Conservation (phyloP, 2,113 vertebrate genomes). For the Eleginops maclovinus region DNA sequence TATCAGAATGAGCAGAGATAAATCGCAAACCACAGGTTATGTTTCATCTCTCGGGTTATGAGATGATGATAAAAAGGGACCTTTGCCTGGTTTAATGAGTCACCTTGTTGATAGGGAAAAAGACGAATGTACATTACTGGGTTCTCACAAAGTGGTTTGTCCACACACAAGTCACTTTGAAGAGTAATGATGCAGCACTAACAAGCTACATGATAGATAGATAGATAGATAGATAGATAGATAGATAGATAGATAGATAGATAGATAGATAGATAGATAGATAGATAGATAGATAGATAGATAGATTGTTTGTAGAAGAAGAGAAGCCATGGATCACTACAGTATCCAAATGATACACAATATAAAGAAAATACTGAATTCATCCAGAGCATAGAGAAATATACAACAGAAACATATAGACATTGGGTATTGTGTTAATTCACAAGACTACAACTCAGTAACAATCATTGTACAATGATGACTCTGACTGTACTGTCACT, state of each 20-base stretch:
- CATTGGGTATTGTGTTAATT: too few relatives aligned
- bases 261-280: too few relatives aligned
- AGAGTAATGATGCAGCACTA: not conserved
- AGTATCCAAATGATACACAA: too few relatives aligned
- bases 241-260: too few relatives aligned
- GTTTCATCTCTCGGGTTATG: not conserved
- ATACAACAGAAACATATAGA: too few relatives aligned
- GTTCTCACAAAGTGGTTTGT: not conserved
- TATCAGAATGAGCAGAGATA: slow-evolving; percentile 35
- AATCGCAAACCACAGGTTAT: slow-evolving; percentile 10
- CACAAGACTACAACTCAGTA: not conserved
- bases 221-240: too few relatives aligned
- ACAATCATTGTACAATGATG: not conserved
- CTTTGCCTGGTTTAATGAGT: not conserved
- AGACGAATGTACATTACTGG: not conserved
- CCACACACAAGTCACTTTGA: not conserved
- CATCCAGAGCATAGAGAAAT: too few relatives aligned
- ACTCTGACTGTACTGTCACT: not conserved
- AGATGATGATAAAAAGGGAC: not conserved
- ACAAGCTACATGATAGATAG: not conserved
- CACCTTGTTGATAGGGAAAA: not conserved
- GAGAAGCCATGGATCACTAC: too few relatives aligned
- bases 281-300: too few relatives aligned
- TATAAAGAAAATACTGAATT: too few relatives aligned
- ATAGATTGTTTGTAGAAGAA: too few relatives aligned